Percentiles rank a stretch among this genome's conserved stretches.
Evolutionary conservation across 2,797 vertebrate species (phyloP).

Genomic region (Ceryle rudis): DNA sequence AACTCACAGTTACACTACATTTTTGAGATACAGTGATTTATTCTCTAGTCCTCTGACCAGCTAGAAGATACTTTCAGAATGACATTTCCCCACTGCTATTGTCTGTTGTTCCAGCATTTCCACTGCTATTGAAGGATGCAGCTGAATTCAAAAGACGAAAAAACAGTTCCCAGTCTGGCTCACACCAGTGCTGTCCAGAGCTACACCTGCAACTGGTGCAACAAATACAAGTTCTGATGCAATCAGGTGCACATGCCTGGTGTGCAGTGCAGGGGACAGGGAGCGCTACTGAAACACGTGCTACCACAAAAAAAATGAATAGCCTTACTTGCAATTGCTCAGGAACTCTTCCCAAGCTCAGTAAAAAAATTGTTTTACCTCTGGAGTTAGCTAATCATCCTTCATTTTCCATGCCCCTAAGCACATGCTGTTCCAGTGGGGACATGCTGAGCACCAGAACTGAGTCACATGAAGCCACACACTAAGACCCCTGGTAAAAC

Average conservation of each 20-base stretch:
- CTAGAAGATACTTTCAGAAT: not conserved
- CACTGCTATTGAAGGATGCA: not conserved
- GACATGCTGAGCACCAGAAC: not conserved
- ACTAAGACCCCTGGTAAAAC: accelerated
- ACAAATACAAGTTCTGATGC: not conserved
- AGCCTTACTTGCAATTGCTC: not conserved
- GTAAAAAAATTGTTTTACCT: not conserved
- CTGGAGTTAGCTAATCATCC: not conserved
- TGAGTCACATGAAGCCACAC: not conserved
- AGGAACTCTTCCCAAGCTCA: not conserved
- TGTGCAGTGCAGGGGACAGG: not conserved
- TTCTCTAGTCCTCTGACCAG: not conserved
- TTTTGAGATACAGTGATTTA: not conserved
- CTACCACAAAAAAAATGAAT: accelerated
- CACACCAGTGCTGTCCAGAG: not conserved
- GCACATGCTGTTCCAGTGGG: accelerated
- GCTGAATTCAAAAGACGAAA: not conserved
- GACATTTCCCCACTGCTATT: not conserved
- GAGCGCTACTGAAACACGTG: not conserved
- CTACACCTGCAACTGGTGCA: too few species aligned
- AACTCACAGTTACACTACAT: not conserved
- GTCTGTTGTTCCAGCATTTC: not conserved
- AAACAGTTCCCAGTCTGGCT: not conserved
- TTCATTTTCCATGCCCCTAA: not conserved
- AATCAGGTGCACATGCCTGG: too few species aligned